Base-by-base conservation (phyloP, 1,140 invertebrate species). In the Oscheius sp. region DNA sequence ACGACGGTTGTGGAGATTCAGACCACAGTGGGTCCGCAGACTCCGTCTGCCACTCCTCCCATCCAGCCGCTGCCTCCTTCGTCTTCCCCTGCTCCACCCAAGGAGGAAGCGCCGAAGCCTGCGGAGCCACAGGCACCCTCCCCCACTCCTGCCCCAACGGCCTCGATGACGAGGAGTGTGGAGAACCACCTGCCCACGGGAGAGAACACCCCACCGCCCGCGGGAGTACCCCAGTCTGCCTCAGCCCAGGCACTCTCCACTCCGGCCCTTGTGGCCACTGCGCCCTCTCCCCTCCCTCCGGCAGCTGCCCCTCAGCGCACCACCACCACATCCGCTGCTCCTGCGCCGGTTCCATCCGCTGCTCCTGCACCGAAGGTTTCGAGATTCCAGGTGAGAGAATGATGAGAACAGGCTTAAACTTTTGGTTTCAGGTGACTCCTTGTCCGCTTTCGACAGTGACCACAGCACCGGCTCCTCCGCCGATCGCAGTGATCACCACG, bases 1-100 rank as follows among this genome's bases (percentile, higher is more conserved):
- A 74, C 74, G 3, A 81, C 68, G 26, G 59, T 77, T 10, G 31
- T 79, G 1, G 79, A 79, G n/a, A 61, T 58, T 28, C 49, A 61
- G 26, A 52, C n/a, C n/a, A n/a, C 35, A n/a, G 46, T 20, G n/a
- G 46, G 70, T 31, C 42, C 65, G 34, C 29, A 66, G 29, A 59
- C 38, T 26, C 31, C 55, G 15, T 42, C 68, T 42, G 61, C 61
- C 2, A 38, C 36, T 1, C 29, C 45, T 31, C 58, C 58, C 3
- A 62, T 29, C n/a, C n/a, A n/a, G n/a, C n/a, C n/a, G 26, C 29
- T 36, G 4, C 59, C 59, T 13, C 59, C 59, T 32, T 63, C 59
- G n/a, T n/a, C n/a, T n/a, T n/a, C n/a, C n/a, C n/a, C n/a, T n/a
- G n/a, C n/a, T n/a, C n/a, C n/a, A n/a, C n/a, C n/a, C n/a, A n/a